These are phyloP conservation scores for Trematomus loennbergii DNA, from an alignment of 2,113 vertebrate genomes.

Conservation along the genomic window DNA sequence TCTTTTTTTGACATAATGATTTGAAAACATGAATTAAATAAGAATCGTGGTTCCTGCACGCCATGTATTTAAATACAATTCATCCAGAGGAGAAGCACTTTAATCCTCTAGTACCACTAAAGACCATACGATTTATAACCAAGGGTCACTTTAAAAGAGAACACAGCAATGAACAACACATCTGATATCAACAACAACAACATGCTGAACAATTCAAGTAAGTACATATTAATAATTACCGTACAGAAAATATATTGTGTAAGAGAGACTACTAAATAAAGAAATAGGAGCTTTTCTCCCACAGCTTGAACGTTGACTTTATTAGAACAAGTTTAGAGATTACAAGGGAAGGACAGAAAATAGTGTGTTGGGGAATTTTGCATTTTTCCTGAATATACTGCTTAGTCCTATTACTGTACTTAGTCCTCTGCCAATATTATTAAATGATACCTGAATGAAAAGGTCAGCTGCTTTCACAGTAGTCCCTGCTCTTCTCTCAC, in stretches of 20 bases:
- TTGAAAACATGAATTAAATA: background rate
- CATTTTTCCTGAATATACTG: background rate
- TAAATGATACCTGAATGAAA: conserved; percentile 14
- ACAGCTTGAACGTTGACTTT: conserved; percentile 19
- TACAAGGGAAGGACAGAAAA: conserved; percentile 13
- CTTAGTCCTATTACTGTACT: background rate
- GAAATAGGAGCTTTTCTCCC: background rate
- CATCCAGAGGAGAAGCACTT: background rate
- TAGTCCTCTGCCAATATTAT: background rate
- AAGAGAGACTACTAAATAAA: background rate
- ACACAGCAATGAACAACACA: background rate
- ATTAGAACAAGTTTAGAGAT: conserved; percentile 43
- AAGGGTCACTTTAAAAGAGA: background rate
- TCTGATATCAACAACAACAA: background rate
- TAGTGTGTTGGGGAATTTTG: background rate
- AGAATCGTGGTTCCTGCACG: no score
- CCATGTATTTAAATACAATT: background rate
- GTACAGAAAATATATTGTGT: background rate
- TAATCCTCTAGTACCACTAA: background rate
- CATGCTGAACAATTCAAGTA: background rate
- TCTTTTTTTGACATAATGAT: background rate
- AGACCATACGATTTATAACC: background rate
- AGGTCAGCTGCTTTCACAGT: conserved; percentile 26
- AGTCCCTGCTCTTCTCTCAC: background rate
- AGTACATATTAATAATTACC: background rate